A percentile compares a stretch with the other conserved stretches of the same genome.
Conservation (phyloP, 2,888 invertebrate genomes). For the Notodonta dromedarius region DNA sequence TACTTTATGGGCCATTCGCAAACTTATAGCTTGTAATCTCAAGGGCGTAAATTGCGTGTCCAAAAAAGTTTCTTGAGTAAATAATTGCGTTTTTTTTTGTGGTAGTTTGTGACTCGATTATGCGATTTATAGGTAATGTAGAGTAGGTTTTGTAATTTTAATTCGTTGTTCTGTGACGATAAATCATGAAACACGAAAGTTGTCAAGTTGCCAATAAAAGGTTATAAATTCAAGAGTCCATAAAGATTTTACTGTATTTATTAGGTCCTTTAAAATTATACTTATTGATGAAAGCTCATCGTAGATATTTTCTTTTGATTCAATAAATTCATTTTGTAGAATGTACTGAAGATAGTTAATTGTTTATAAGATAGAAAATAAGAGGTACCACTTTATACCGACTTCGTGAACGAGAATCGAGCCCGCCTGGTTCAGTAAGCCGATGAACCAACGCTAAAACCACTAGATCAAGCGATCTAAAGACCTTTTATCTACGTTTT, state of each 20-base stretch:
- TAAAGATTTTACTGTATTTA: not conserved
- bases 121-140: slow-evolving; percentile 5
- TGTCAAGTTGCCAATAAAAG: not conserved
- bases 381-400: no score
- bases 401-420: no score
- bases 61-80: slow-evolving; percentile 18
- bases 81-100: slow-evolving; percentile 26
- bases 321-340: no score
- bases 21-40: slow-evolving; percentile 21
- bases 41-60: slow-evolving; percentile 28
- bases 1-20: slow-evolving; percentile 43
- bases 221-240: not conserved
- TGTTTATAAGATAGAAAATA: no score
- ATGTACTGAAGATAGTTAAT: no score
- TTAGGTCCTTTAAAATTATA: not conserved
- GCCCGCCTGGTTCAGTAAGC: no score
- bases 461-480: no score
- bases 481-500: no score
- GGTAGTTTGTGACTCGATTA: slow-evolving; percentile 18
- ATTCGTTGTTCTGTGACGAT: slow-evolving; percentile 13
- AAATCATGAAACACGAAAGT: slow-evolving; percentile 6
- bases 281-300: no score
- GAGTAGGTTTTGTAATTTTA: slow-evolving; percentile 9
- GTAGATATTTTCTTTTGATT: no score
- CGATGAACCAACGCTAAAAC: no score